Percentiles rank a stretch among this genome's conserved stretches.
Conservation (phyloP, 2,888 invertebrate genomes). For the Boloria selene region DNA sequence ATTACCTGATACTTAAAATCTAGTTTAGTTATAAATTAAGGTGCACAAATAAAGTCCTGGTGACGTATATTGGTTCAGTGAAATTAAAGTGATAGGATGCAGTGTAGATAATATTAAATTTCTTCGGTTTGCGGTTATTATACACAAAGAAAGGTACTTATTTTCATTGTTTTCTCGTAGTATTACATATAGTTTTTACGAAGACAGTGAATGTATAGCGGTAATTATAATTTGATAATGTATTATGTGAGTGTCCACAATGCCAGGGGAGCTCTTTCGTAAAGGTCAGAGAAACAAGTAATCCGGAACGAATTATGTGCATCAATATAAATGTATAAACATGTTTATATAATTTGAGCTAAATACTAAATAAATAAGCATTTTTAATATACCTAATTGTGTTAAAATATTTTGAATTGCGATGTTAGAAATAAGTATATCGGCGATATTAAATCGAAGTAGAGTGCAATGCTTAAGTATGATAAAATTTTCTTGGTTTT, state of each 20-base stretch:
- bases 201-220: slow-evolving; percentile 6
- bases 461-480: too few species aligned
- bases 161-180: slow-evolving; percentile 43
- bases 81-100: slow-evolving; percentile 59
- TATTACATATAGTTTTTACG: slow-evolving; percentile 3
- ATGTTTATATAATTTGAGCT: neutral
- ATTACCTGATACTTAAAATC: slow-evolving; percentile 1
- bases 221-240: slow-evolving; percentile 10
- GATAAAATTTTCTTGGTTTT: too few species aligned
- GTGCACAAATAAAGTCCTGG: slow-evolving; percentile 44
- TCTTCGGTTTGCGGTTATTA: slow-evolving; percentile 65
- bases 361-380: neutral
- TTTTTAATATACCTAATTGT: too few species aligned
- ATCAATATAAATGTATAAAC: slow-evolving; percentile 20
- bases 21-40: slow-evolving; percentile 15
- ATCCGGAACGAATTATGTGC: slow-evolving; percentile 31
- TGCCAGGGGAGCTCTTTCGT: slow-evolving; percentile 25
- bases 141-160: slow-evolving; percentile 51
- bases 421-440: too few species aligned
- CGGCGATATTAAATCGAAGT: too few species aligned
- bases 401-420: too few species aligned
- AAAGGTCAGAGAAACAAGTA: slow-evolving; percentile 35
- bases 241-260: slow-evolving; percentile 14
- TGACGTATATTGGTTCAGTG: slow-evolving; percentile 68
- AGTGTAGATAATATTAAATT: slow-evolving; percentile 62